These are phyloP conservation scores for Papilio helenus DNA, from an alignment of 1,140 invertebrate genomes.

Conservation along the genomic window DNA sequence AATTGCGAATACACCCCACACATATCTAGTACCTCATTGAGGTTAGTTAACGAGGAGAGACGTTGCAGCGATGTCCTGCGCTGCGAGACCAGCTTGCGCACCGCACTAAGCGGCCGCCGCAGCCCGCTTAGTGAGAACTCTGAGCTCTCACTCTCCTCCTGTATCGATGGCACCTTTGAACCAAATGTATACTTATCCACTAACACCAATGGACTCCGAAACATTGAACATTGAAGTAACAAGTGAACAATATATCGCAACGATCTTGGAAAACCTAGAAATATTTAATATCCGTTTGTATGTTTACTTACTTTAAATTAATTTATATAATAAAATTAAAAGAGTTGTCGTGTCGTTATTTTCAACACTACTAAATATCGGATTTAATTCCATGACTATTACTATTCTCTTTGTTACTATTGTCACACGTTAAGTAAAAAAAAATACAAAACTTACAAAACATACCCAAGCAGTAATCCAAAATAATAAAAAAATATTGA, in stretches of 20 bases:
- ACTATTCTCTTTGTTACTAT: too few relatives aligned
- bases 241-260: background rate
- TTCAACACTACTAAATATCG: background rate
- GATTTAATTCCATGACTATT: too few relatives aligned
- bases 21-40: constrained; percentile 72
- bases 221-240: background rate
- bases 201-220: background rate
- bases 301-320: background rate
- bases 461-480: too few relatives aligned
- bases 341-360: background rate
- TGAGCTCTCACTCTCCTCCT: constrained; percentile 71
- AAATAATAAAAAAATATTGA: too few relatives aligned
- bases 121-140: constrained; percentile 69
- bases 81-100: constrained; percentile 78
- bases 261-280: background rate
- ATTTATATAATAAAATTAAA: background rate
- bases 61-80: constrained; percentile 76
- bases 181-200: constrained; percentile 48
- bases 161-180: constrained; percentile 75
- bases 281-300: background rate
- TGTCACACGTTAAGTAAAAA: too few relatives aligned
- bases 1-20: constrained; percentile 70
- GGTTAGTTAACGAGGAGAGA: constrained; percentile 78
- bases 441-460: too few relatives aligned
- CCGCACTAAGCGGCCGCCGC: constrained; percentile 73